Evolutionary conservation across 2,797 vertebrate species (phyloP).

Genomic region (Falco peregrinus): DNA sequence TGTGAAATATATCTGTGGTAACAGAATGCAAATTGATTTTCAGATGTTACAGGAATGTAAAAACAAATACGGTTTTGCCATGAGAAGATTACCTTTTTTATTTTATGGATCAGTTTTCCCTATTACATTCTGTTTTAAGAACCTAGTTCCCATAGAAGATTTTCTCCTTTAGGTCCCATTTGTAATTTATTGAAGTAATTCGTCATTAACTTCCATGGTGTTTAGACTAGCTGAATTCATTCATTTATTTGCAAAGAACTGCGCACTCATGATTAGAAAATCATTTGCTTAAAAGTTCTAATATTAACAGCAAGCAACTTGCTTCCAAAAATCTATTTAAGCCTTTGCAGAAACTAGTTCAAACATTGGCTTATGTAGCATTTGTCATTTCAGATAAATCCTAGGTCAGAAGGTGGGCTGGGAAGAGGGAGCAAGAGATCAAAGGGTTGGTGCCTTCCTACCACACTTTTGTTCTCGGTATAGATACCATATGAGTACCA

Average conservation of each 20-base stretch:
- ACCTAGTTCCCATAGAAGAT: neutral
- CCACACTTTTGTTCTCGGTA: neutral
- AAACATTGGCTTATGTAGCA: neutral
- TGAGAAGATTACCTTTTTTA: neutral
- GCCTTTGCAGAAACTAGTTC: neutral
- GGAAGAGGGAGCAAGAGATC: neutral
- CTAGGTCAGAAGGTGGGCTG: neutral
- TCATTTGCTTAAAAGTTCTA: neutral
- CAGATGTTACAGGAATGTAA: neutral
- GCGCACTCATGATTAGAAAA: neutral
- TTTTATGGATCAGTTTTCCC: neutral
- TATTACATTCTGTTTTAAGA: neutral
- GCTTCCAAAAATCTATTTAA: neutral
- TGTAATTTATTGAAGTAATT: neutral
- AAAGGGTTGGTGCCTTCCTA: neutral
- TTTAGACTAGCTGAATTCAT: neutral
- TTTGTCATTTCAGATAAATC: neutral
- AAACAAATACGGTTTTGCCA: neutral
- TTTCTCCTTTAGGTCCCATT: neutral
- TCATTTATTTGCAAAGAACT: neutral
- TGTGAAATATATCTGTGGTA: neutral
- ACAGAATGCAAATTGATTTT: neutral
- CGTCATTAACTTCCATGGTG: neutral
- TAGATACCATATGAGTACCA: fast-evolving
- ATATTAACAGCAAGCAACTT: neutral